phyloP scores from a whole-genome alignment of 2,888 invertebrate species.

The Sisyra terminalis region DNA sequence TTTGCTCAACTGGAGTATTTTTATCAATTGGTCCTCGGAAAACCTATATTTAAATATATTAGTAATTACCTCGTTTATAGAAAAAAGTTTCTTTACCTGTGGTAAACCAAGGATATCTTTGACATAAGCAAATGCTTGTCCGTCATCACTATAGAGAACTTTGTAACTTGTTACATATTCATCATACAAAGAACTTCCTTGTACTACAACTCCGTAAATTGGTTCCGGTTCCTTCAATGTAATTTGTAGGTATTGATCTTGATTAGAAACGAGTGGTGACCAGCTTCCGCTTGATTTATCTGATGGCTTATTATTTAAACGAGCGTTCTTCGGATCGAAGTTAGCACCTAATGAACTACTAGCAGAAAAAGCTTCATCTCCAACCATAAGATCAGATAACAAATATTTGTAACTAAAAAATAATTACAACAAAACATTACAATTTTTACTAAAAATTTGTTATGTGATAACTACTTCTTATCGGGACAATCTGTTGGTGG shows the following conservation, averaged over 20 bases:
- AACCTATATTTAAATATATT: slow-evolving; percentile 30
- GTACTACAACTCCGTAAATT: slow-evolving; percentile 55
- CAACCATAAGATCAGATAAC: slow-evolving; percentile 25
- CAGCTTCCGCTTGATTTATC: slow-evolving; percentile 40
- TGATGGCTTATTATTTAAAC: slow-evolving; percentile 12
- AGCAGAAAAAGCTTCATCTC: slow-evolving; percentile 31
- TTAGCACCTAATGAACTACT: slow-evolving; percentile 29
- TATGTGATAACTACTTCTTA: slow-evolving; percentile 6
- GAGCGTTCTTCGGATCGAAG: slow-evolving; percentile 30
- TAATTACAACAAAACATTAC: slow-evolving; percentile 17
- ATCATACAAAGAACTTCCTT: slow-evolving; percentile 49
- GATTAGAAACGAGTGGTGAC: slow-evolving; percentile 42
- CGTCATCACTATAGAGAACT: slow-evolving; percentile 53
- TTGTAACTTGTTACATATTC: slow-evolving; percentile 66
- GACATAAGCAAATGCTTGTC: slow-evolving; percentile 39
- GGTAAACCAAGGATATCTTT: slow-evolving; percentile 28
- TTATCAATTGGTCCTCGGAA: slow-evolving; percentile 58
- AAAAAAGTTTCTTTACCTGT: slow-evolving; percentile 25
- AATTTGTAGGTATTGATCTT: slow-evolving; percentile 52
- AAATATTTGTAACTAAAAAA: slow-evolving; percentile 20
- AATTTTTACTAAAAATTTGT: not conserved
- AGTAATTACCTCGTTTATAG: too few species aligned
- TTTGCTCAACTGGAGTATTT: slow-evolving; percentile 37
- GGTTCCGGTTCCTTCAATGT: slow-evolving; percentile 45
- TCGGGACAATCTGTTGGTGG: slow-evolving; percentile 25